Evolutionary conservation across 2,113 vertebrate species (phyloP), one percentile per base, ranked within the genome.

Genomic region (Oncorhynchus kisutch): DNA sequence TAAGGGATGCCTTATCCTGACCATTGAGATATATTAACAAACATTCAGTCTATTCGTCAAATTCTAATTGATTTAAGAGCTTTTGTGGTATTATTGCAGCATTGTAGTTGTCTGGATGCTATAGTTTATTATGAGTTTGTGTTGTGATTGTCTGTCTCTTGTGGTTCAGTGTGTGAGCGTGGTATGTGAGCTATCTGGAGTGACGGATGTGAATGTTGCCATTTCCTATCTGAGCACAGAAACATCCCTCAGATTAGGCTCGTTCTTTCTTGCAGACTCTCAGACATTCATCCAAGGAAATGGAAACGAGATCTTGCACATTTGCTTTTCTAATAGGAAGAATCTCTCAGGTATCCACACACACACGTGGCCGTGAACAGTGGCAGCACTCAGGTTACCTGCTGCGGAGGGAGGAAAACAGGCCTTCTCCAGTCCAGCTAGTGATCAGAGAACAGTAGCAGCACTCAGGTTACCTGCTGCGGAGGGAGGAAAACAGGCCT

Each of bases 131-230:
- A 9, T 51, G 18, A 16, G 65, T 14, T 4, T 48, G 62, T 48
- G 64, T 45, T 48, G 60, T 20, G 18, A 5, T 8, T 7, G n/a
- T 7, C 25, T 3, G n/a, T 8, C 25, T 3, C 25, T 24, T 13
- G 29, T 34, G 25, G 6, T 9, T 67, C 12, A 31, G 66, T 31
- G 66, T 67, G 66, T 39, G 25, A 14, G 60, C 7, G 64, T 48
- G 7, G 51, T 67, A 34, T 48, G 72, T 48, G 60, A 22, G 65
- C 6, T 12, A 12, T 65, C 71, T 65, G 72, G 45, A 82, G 77
- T 62, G 85, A 84, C 77, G 82, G 79, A 64, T 71, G 69, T 6
- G 62, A 49, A 84, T 79, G 78, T 73, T 76, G 71, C 78, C 77
- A 67, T 81, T 79, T 72, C 71, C 22, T n/a, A n/a, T 68, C 73